Evolutionary conservation across 2,113 vertebrate species (phyloP), one percentile per base, ranked within the genome.

Genomic region (Chloebia gouldiae): DNA sequence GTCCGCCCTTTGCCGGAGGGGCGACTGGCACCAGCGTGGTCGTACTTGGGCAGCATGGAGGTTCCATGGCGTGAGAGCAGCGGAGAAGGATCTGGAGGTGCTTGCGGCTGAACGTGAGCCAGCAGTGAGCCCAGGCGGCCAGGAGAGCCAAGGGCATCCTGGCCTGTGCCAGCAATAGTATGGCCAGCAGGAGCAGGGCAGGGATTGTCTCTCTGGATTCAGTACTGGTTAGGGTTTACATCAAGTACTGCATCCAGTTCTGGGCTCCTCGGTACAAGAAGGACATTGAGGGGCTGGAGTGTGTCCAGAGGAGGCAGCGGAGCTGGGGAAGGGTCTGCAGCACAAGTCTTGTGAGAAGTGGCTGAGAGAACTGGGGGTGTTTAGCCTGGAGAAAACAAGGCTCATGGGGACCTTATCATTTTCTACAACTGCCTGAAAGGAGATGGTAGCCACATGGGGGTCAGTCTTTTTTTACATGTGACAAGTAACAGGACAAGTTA

Each of bases 271-370:
- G 18, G 3, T 9, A 1, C 25, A 18, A 2, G n/a, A 53, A 40
- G 0, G 40, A 23, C 40, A 19, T 2, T 15, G 78, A 49, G 40
- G 54, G 4, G 47, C 9, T 68, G 54, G n/a, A 61, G 39, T 1
- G 0, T 5, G 33, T 60, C 53, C 39, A n/a, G 13, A 53, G 69
- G 1, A 73, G 15, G 37, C 33, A 30, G 0, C 0, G 3, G 15
- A 49, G 35, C 50, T 65, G 59, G 21, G 2, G 31, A 65, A 80
- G 50, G 17, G 42, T 31, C 35, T 57, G 54, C 9, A 54, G 53
- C 45, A 19, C n/a, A 25, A 18, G 11, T 25, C 6, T 6, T 18
- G 6, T 31, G 40, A 54, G 61, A 21, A 47, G 30, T 2, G 0
- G 78, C 70, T 76, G 69, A 53, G n/a, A 20, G 9, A 45, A 6